A percentile compares a stretch with the other conserved stretches of the same genome.
Evolutionary conservation across 2,888 invertebrate species (phyloP).

Genomic region (Pyrgus malvae): DNA sequence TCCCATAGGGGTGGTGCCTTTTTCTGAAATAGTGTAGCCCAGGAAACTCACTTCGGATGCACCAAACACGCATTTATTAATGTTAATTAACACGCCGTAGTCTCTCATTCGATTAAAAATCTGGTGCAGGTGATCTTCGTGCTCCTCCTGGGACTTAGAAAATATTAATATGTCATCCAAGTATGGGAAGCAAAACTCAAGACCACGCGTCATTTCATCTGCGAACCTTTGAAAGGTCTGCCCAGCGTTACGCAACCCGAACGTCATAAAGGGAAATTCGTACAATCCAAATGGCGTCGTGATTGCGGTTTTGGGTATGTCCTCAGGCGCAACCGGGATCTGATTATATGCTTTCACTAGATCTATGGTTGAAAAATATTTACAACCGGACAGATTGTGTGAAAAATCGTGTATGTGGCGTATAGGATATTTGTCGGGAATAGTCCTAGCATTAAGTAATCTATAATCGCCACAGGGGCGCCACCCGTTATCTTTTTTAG

Average conservation of each 20-base stretch:
- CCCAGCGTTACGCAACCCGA: slow-evolving; percentile 33
- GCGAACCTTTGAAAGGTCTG: slow-evolving; percentile 36
- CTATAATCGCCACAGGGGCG: slow-evolving; percentile 42
- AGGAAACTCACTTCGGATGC: slow-evolving; percentile 31
- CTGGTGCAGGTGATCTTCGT: not conserved
- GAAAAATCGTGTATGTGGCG: slow-evolving; percentile 49
- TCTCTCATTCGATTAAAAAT: not conserved
- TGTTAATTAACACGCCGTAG: not conserved
- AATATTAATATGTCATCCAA: slow-evolving; percentile 20
- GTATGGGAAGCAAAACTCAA: slow-evolving; percentile 9
- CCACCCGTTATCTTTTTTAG: slow-evolving; percentile 40
- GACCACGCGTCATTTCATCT: slow-evolving; percentile 7
- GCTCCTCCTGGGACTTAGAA: not conserved
- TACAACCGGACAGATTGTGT: slow-evolving; percentile 37
- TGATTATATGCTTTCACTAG: slow-evolving; percentile 43
- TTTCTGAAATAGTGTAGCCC: slow-evolving; percentile 31
- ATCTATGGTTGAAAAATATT: slow-evolving; percentile 44
- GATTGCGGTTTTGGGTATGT: slow-evolving; percentile 33
- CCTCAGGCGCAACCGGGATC: slow-evolving; percentile 27
- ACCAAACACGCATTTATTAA: not conserved
- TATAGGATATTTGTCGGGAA: slow-evolving; percentile 45
- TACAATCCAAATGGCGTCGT: slow-evolving; percentile 30
- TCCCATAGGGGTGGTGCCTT: slow-evolving; percentile 42
- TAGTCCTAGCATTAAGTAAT: slow-evolving; percentile 40
- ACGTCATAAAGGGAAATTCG: slow-evolving; percentile 32